Conservation (phyloP, 2,113 vertebrate genomes). For the Mola mola region DNA sequence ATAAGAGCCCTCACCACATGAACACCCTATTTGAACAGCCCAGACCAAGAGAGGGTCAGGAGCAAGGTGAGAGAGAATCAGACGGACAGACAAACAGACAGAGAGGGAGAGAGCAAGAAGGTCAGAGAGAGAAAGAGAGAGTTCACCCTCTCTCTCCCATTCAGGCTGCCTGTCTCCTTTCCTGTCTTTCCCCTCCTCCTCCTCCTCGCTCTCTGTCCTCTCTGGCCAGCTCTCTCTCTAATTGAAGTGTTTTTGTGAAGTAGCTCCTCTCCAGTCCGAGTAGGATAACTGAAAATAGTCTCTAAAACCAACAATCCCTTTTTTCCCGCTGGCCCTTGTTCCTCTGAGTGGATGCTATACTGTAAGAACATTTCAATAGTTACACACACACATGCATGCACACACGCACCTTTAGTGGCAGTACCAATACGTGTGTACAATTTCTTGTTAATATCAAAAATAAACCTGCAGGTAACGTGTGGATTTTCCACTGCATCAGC, state of each 20-base stretch:
- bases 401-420: slow-evolving; percentile 9
- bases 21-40: slow-evolving; percentile 91
- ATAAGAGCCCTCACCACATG: slow-evolving; percentile 75
- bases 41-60: slow-evolving; percentile 96
- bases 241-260: slow-evolving; percentile 99
- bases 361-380: slow-evolving; percentile 65
- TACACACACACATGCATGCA: slow-evolving; percentile 23
- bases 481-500: slow-evolving; percentile 9
- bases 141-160: slow-evolving; percentile 67
- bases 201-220: slow-evolving; percentile 17
- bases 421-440: background rate
- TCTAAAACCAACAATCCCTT: slow-evolving; percentile 84
- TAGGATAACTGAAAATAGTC: slow-evolving; percentile 93
- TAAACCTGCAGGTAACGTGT: slow-evolving; percentile 13
- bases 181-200: slow-evolving; percentile 28
- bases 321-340: slow-evolving; percentile 73
- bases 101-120: slow-evolving; percentile 42
- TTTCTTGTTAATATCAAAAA: slow-evolving; percentile 12
- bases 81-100: slow-evolving; percentile 60
- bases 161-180: slow-evolving; percentile 55
- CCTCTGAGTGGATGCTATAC: slow-evolving; percentile 70
- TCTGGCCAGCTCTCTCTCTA: slow-evolving; percentile 76
- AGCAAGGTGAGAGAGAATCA: slow-evolving; percentile 77
- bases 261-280: slow-evolving; percentile 89
- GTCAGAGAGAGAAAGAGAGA: slow-evolving; percentile 57